Evolutionary conservation across 1,140 invertebrate species (phyloP).

Genomic region (Myzus persicae): DNA sequence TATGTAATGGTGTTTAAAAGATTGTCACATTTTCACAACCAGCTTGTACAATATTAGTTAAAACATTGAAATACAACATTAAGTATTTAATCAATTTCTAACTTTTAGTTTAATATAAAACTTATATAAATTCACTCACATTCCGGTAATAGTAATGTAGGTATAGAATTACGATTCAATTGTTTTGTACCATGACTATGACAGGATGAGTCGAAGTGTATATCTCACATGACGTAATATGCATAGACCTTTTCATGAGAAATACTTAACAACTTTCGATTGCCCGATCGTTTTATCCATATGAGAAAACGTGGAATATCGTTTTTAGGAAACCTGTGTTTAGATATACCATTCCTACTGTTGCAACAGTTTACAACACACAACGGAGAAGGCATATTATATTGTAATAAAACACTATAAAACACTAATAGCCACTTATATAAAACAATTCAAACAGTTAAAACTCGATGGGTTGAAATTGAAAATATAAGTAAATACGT

Average conservation of each 20-base stretch:
- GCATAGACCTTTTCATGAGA: background rate
- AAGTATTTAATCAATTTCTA: too few species aligned
- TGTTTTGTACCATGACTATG: background rate
- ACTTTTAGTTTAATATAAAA: too few species aligned
- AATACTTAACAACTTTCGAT: background rate
- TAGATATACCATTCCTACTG: background rate
- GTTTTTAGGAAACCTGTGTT: conserved; percentile 8
- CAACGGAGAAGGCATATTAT: background rate
- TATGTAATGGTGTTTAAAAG: too few species aligned
- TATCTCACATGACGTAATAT: conserved; percentile 17
- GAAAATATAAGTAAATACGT: background rate
- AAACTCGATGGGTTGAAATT: background rate
- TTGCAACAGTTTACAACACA: conserved; percentile 10
- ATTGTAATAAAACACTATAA: background rate
- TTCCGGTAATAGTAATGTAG: background rate
- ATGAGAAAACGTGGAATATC: background rate
- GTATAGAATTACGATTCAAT: background rate
- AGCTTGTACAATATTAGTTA: too few species aligned
- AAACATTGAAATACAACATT: too few species aligned
- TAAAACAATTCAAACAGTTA: background rate
- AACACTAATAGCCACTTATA: background rate
- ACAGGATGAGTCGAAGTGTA: background rate
- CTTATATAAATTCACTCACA: background rate
- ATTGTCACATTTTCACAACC: too few species aligned
- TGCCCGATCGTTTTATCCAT: background rate